Evolutionary conservation across 2,888 invertebrate genomes (phyloP), one percentile per base, ranked within the genome.

Genomic region (Volucella zonaria): DNA sequence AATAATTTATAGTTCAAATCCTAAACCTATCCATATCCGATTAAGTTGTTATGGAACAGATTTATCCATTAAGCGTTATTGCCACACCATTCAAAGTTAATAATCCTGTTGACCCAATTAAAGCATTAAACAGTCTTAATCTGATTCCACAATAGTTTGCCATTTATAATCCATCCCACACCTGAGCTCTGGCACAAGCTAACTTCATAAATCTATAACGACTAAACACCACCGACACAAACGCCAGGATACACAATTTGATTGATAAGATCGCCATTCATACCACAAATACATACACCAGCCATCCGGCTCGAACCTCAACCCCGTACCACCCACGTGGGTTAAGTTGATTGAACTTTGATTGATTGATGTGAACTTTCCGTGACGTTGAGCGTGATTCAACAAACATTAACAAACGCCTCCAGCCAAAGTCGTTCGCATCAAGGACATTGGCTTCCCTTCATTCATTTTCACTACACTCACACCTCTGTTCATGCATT

Each of bases 311-410:
- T 11, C 15, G 31, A n/a, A 12, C 38, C 6, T 23, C 47, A 9
- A 14, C 52, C 11, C 15, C 54, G 12, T n/a, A 12, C 38, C 6
- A 42, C 47, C 4, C 11, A 18, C 15, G 4, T 9, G 12, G 11
- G 75, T 38, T 40, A 45, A 61, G 71, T 61, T 77, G 82, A 74
- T 82, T 78, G 73, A 82, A 78, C 67, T 74, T 78, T 82, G 78
- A 82, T 82, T 82, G 79, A 78, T 82, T 78, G 78, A 68, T 73
- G 73, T 73, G 56, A 56, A 71, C 61, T 73, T 73, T 66, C 54
- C 61, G 11, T 64, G 49, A 71, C 59, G 52, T 47, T 45, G 74
- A 42, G 45, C 40, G 56, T 52, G 15, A 45, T 56, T 45, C 31
- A 67, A 54, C 43, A 54, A 68, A 54, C 64, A 18, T 43, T 64